Percentiles rank a stretch among this genome's conserved stretches.
phyloP scores from a whole-genome alignment of 2,888 invertebrate species.

The Papilio demoleus region DNA sequence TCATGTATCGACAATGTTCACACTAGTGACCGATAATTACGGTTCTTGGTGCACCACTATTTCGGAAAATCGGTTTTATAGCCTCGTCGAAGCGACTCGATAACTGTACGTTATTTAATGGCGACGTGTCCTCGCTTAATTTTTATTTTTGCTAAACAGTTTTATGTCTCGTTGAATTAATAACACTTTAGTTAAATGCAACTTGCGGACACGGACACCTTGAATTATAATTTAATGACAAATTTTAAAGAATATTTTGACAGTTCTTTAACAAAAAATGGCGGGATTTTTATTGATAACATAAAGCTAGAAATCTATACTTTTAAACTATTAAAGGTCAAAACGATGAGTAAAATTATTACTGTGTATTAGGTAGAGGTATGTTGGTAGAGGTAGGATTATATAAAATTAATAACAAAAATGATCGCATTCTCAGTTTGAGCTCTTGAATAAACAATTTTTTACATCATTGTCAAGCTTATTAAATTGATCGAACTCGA shows the following conservation, averaged over 20 bases:
- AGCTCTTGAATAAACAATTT: too few relatives aligned
- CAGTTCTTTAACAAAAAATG: background rate
- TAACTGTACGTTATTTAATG: conserved; percentile 18
- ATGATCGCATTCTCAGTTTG: background rate
- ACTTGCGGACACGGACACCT: conserved; percentile 14
- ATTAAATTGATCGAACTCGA: conserved; percentile 1
- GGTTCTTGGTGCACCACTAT: conserved; percentile 33
- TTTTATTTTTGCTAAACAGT: conserved; percentile 24
- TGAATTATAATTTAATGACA: conserved; percentile 9
- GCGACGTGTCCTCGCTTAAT: conserved; percentile 10
- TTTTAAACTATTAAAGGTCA: background rate
- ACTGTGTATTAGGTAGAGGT: background rate
- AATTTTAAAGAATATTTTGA: background rate
- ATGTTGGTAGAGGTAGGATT: too few relatives aligned
- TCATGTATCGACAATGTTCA: conserved; percentile 61
- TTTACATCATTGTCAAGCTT: background rate
- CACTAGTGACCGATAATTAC: conserved; percentile 52
- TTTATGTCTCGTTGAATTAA: conserved; percentile 27
- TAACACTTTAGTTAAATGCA: conserved; percentile 24
- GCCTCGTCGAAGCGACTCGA: conserved; percentile 7
- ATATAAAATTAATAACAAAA: background rate
- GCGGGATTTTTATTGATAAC: too few relatives aligned
- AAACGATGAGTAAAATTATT: background rate
- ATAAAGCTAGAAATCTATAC: background rate
- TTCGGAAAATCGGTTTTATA: conserved; percentile 34